These are phyloP conservation scores for Prinia subflava DNA, from an alignment of 2,113 vertebrate genomes.

Conservation along the genomic window DNA sequence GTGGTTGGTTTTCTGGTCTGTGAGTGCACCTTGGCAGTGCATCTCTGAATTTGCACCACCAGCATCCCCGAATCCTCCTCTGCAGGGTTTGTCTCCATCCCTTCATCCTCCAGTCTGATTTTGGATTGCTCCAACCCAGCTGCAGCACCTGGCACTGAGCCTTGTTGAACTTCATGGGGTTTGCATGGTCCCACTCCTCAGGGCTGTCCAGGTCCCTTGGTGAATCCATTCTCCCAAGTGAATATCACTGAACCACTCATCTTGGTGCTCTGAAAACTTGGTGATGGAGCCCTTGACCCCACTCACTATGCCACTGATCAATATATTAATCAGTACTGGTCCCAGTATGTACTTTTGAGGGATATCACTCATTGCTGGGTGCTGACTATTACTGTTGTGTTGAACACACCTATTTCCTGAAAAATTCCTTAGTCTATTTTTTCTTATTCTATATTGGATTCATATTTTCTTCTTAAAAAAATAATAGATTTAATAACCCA, in stretches of 20 bases:
- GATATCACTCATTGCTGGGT: background rate
- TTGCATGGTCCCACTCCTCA: background rate
- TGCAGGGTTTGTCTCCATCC: background rate
- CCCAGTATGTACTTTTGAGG: background rate
- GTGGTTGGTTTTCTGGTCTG: background rate
- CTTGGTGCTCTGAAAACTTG: background rate
- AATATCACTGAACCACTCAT: background rate
- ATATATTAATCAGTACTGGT: background rate
- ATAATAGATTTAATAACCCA: background rate
- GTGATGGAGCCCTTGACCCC: background rate
- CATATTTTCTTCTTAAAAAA: background rate
- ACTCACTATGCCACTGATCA: background rate
- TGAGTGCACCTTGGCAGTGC: accelerated
- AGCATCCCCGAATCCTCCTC: background rate
- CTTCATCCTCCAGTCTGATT: background rate
- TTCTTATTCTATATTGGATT: background rate
- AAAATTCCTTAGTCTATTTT: background rate
- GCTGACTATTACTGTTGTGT: background rate
- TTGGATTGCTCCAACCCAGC: background rate
- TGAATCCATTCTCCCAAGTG: accelerated
- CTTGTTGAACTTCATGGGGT: background rate
- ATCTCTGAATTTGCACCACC: background rate
- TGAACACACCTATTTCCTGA: background rate
- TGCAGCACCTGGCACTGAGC: background rate
- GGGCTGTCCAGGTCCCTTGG: background rate